Conservation (phyloP, 2,113 vertebrate genomes). For the Protobothrops mucrosquamatus region DNA sequence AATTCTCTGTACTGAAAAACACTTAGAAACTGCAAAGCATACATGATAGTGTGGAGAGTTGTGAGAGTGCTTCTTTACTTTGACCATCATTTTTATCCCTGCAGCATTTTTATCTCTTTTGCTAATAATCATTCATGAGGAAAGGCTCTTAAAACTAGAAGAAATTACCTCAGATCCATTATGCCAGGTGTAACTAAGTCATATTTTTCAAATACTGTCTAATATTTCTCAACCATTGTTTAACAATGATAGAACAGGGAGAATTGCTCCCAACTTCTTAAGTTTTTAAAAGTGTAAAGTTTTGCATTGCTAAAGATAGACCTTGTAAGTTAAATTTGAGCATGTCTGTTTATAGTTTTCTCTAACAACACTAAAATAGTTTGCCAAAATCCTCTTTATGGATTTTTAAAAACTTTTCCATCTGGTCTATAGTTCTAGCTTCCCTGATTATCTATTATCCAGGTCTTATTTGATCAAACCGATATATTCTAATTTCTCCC, state of each 20-base stretch:
- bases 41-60: neutral
- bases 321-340: neutral
- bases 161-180: neutral
- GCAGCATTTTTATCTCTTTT: neutral
- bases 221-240: neutral
- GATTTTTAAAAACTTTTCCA: neutral
- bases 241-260: neutral
- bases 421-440: neutral
- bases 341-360: neutral
- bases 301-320: neutral
- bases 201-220: neutral
- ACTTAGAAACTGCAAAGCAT: neutral
- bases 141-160: neutral
- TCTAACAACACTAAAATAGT: neutral
- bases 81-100: neutral
- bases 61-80: neutral
- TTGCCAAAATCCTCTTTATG: neutral
- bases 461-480: neutral
- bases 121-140: neutral
- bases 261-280: neutral
- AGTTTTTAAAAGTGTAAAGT: neutral
- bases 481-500: neutral
- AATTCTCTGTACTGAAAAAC: neutral
- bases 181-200: neutral
- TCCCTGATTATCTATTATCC: neutral